A percentile compares a stretch with the other conserved stretches of the same genome.
phyloP scores from a whole-genome alignment of 2,113 vertebrate genomes.

The Thryonomys swinderianus region DNA sequence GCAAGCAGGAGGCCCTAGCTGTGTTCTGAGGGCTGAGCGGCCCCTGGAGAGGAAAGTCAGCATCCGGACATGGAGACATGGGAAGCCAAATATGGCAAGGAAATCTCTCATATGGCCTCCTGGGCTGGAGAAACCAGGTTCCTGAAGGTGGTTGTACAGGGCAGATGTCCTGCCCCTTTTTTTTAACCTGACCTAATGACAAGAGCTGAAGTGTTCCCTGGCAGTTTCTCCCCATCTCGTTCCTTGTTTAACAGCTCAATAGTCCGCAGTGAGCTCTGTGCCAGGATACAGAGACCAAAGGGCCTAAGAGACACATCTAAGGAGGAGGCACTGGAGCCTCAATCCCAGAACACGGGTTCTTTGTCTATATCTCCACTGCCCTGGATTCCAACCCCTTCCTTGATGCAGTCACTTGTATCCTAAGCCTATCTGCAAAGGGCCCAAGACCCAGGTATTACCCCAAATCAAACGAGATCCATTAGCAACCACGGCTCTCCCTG shows the following conservation, averaged over 20 bases:
- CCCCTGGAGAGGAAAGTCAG: not conserved
- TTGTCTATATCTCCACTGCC: fast-evolving
- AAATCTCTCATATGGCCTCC: not conserved
- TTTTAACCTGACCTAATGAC: not conserved
- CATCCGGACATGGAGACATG: not conserved
- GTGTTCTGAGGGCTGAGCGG: not conserved
- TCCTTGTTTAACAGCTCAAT: not conserved
- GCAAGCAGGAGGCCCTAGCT: not conserved
- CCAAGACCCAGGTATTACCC: not conserved
- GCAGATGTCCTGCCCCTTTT: not conserved
- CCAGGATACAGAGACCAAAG: not conserved
- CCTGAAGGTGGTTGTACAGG: not conserved
- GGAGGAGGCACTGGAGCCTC: no score
- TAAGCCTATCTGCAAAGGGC: not conserved
- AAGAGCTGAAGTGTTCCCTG: not conserved
- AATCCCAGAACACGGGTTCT: not conserved
- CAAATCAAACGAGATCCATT: not conserved
- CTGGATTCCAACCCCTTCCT: no score
- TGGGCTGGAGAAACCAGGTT: not conserved
- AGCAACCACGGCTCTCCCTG: not conserved
- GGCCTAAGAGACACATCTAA: not conserved
- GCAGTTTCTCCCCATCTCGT: not conserved
- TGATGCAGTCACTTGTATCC: no score
- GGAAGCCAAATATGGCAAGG: no score
- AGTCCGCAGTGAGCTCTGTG: no score